Conservation (phyloP, 1,140 invertebrate species). For the Aphaenogaster floridana region DNA sequence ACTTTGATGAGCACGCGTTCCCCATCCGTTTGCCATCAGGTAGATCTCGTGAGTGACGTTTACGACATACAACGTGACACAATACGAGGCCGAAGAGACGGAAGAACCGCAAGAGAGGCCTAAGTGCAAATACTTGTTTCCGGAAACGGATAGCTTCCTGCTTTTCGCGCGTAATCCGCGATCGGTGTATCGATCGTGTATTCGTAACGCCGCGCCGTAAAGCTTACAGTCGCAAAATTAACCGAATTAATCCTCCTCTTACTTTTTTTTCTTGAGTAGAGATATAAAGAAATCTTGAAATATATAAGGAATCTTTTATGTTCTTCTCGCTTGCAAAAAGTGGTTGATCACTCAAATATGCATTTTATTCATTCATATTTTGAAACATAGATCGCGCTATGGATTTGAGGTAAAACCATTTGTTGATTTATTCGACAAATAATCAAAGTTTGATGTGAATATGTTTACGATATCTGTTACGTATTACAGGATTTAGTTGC, state of each 20-base stretch:
- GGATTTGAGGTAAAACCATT: background rate
- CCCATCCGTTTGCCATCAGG: slow-evolving; percentile 19
- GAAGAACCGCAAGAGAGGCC: slow-evolving; percentile 66
- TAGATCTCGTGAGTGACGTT: slow-evolving; percentile 36
- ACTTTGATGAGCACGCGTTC: slow-evolving; percentile 3
- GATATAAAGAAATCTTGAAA: background rate
- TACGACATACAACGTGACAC: slow-evolving; percentile 29
- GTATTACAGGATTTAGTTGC: background rate
- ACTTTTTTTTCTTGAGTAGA: background rate
- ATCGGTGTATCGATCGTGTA: slow-evolving; percentile 73
- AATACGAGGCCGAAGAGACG: background rate
- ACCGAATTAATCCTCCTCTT: background rate
- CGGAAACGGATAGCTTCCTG: slow-evolving; percentile 69
- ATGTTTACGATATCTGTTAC: background rate
- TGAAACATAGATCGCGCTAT: background rate
- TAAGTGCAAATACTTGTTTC: slow-evolving; percentile 85
- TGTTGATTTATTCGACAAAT: background rate
- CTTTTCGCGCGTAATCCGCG: slow-evolving; percentile 73
- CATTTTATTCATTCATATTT: background rate
- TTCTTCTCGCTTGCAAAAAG: background rate
- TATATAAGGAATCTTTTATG: background rate
- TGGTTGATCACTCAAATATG: background rate
- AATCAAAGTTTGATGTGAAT: background rate
- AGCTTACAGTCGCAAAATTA: background rate
- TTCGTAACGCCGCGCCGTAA: background rate